These are phyloP conservation scores for Lymantria dispar DNA, from an alignment of 2,888 invertebrate genomes.

Conservation along the genomic window DNA sequence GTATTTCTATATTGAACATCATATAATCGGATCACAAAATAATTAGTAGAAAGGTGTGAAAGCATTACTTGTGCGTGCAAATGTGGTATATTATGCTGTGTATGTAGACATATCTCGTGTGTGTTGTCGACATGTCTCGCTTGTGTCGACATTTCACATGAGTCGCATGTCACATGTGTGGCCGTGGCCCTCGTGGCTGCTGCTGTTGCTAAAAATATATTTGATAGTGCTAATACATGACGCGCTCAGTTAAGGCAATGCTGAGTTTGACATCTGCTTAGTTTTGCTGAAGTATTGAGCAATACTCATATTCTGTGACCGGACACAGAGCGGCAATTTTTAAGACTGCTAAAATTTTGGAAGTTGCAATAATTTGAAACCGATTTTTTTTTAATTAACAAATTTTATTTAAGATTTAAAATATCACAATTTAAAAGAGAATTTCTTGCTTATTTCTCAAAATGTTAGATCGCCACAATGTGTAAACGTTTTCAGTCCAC, in stretches of 20 bases:
- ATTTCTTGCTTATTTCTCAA: too few species aligned
- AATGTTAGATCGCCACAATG: too few species aligned
- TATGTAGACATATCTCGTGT: not conserved
- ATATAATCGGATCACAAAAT: not conserved
- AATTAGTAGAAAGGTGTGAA: conserved; percentile 42
- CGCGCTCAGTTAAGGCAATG: not conserved
- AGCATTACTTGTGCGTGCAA: conserved; percentile 54
- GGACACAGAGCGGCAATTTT: too few species aligned
- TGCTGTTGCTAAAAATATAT: conserved; percentile 58
- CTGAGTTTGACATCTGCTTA: not conserved
- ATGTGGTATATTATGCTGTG: conserved; percentile 20
- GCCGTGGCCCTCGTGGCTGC: conserved; percentile 54
- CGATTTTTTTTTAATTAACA: too few species aligned
- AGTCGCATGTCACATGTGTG: conserved; percentile 50
- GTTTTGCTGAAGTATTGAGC: not conserved
- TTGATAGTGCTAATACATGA: not conserved
- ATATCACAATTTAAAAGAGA: too few species aligned
- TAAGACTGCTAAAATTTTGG: too few species aligned
- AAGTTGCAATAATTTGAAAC: too few species aligned
- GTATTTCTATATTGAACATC: too few species aligned
- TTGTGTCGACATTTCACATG: not conserved
- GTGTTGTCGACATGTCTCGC: conserved; percentile 2
- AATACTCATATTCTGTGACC: too few species aligned
- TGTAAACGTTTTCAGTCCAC: too few species aligned
- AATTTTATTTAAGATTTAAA: too few species aligned